Conservation (phyloP, 2,888 invertebrate genomes). For the Pogonocherus hispidulus region DNA sequence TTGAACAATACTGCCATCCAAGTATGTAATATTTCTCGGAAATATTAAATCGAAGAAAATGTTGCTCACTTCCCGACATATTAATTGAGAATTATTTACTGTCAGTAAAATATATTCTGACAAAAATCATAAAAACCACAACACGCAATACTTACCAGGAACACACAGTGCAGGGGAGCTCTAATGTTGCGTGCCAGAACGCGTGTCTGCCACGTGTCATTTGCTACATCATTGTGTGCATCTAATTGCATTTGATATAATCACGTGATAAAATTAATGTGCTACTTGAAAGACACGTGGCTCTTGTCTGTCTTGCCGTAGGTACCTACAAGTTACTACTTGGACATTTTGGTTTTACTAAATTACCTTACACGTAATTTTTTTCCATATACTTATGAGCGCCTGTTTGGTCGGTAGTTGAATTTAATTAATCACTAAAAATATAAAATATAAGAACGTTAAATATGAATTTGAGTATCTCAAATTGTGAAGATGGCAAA, state of each 20-base stretch:
- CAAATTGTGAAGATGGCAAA: no score
- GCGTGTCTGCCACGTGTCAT: constrained; percentile 57
- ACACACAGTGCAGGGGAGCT: constrained; percentile 29
- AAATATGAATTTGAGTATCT: no score
- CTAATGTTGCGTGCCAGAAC: constrained; percentile 49
- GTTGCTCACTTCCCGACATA: neutral
- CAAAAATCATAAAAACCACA: constrained; percentile 46
- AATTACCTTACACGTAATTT: neutral
- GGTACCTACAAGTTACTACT: neutral
- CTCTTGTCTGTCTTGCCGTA: constrained; percentile 30
- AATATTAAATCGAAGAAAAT: neutral
- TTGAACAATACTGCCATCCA: no score
- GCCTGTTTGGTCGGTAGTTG: no score
- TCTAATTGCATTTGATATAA: constrained; percentile 66
- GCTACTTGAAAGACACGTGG: constrained; percentile 64
- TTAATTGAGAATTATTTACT: constrained; percentile 12
- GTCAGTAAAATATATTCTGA: constrained; percentile 40
- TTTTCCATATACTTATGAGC: no score
- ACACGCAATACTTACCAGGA: constrained; percentile 37
- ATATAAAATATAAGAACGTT: no score
- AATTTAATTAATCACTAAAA: no score
- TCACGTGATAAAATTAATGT: constrained; percentile 67
- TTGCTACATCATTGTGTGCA: constrained; percentile 59
- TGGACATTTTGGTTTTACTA: neutral
- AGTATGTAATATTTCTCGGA: no score